Evolutionary conservation across 2,113 vertebrate species (phyloP).

Genomic region (Chroicocephalus ridibundus): DNA sequence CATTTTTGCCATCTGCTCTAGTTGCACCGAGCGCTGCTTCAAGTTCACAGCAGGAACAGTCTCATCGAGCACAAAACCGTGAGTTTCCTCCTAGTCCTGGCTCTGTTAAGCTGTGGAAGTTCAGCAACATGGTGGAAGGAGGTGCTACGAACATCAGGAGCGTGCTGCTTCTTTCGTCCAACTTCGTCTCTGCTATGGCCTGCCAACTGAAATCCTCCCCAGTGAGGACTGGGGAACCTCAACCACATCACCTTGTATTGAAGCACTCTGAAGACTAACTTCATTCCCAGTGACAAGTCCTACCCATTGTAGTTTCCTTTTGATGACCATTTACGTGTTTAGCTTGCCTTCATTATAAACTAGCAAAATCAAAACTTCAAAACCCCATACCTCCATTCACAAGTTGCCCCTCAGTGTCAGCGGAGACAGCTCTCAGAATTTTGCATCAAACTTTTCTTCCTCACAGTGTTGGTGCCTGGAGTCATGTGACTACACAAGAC

Average conservation of each 20-base stretch:
- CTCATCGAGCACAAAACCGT: not conserved
- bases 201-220: not conserved
- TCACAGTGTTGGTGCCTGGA: not conserved
- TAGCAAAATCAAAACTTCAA: not conserved
- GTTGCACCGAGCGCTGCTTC: not conserved
- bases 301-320: not conserved
- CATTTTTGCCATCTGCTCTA: not conserved
- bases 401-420: not conserved
- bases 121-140: not conserved
- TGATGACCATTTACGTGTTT: not conserved
- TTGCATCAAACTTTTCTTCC: not conserved
- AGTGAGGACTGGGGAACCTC: not conserved
- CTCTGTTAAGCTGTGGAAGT: not conserved
- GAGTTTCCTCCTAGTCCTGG: not conserved
- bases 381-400: not conserved
- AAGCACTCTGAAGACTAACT: not conserved
- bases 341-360: not conserved
- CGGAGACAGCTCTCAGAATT: not conserved
- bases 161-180: not conserved
- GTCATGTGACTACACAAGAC: not conserved
- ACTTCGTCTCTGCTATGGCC: not conserved
- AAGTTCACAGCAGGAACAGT: not conserved
- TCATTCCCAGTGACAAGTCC: not conserved
- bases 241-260: not conserved
- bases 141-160: not conserved